Evolutionary conservation across 2,113 vertebrate species (phyloP), one percentile per base, ranked within the genome.

Genomic region (Osmerus mordax): DNA sequence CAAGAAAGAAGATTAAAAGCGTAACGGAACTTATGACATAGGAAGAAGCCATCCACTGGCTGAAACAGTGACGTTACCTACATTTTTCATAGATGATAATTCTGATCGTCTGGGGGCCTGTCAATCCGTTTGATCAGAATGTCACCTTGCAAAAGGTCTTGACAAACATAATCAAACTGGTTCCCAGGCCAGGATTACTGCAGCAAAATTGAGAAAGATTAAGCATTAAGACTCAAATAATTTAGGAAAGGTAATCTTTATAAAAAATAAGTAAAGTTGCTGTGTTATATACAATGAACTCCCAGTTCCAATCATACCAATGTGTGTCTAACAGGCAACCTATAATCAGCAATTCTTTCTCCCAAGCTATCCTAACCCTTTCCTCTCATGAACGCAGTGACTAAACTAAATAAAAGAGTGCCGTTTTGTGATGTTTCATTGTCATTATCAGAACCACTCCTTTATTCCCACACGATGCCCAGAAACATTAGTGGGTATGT

Each of bases 191-290:
- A 36, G 9, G 62, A 64, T 64, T 47, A 32, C 29, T 36, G 62
- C 16, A 64, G 36, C 72, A 78, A 65, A 71, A 67, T 54, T 58
- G 71, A 23, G 71, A 56, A 70, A 76, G 69, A 58, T 76, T 62
- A 55, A 75, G 74, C 62, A 71, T 80, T 60, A 82, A 80, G 69
- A 85, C 9, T 69, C 73, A 81, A 89, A 90, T 84, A 86, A 85
- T 84, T 75, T 53, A 77, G 61, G 64, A 32, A 41, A 29, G 5
- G 69, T 29, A 65, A 52, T 66, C 19, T 73, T 73, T 71, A 76
- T 52, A 67, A 74, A 82, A 70, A 69, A 63, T 65, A 75, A 75
- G 52, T 65, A 71, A 51, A 75, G 77, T 51, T 28, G 62, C 36
- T 77, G 51, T 54, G 73, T 58, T 84, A 84, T 86, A 59, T 86